Conservation (phyloP, 2,113 vertebrate genomes). For the Centropristis striata region DNA sequence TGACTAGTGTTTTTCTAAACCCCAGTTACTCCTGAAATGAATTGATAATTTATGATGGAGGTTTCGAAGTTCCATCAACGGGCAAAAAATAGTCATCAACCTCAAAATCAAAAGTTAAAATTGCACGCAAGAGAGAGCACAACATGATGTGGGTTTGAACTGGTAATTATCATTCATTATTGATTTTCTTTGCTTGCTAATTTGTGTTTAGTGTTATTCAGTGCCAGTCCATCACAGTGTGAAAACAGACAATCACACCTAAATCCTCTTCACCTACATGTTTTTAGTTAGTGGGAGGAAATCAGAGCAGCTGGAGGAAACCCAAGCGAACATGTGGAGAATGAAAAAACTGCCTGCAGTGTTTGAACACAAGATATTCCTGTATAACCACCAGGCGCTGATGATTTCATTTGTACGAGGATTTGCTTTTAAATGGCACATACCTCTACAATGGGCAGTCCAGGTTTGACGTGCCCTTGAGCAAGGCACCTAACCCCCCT, state of each 20-base stretch:
- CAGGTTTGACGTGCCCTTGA: no score
- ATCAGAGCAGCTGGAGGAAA: constrained; percentile 12
- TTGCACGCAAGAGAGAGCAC: background rate
- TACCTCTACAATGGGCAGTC: background rate
- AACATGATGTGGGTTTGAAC: constrained; percentile 15
- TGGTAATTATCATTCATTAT: constrained; percentile 45
- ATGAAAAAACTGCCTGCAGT: background rate
- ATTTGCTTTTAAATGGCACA: background rate
- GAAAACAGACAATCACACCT: constrained; percentile 32
- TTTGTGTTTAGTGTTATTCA: constrained; percentile 32
- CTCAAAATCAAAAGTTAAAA: constrained; percentile 20
- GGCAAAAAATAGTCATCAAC: constrained; percentile 12
- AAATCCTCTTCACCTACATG: constrained; percentile 21
- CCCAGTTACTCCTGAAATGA: constrained; percentile 12
- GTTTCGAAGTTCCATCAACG: constrained; percentile 8
- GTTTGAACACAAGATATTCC: background rate
- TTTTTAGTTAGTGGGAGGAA: constrained; percentile 17
- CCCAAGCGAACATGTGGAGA: constrained; percentile 1
- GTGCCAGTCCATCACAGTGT: constrained; percentile 24
- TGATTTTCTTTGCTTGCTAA: constrained; percentile 44
- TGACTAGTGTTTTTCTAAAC: constrained; percentile 2
- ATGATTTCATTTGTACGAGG: background rate
- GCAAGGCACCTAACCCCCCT: no score
- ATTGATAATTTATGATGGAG: constrained; percentile 14
- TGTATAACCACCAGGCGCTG: background rate